Evolutionary conservation across 2,888 invertebrate species (phyloP), one percentile per base, ranked within the genome.

Genomic region (Hoplodrina blanda): DNA sequence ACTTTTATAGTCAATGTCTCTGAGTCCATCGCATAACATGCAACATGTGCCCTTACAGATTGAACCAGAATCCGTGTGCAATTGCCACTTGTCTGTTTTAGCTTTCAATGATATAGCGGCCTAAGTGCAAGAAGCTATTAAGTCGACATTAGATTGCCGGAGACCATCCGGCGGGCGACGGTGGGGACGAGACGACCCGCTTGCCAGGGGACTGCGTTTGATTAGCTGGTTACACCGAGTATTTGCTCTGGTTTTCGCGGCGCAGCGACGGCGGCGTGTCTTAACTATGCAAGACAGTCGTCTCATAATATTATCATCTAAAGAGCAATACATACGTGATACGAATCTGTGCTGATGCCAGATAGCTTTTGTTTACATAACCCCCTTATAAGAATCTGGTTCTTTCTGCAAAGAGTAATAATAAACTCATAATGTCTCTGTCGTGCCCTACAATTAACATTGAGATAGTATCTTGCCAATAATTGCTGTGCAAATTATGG

Each of bases 201-300:
- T 86, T 82, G 85, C 84, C 82, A 78, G 81, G 68, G 85, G 89
- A 88, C 82, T 82, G 78, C 76, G 79, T 87, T 89, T 91, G 91
- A 93, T 93, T 91, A 90, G 89, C 85, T 90, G 85, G 90, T 89
- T 82, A 77, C 69, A 86, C 82, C 84, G 83, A 88, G 89, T 87
- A 91, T 90, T 91, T 91, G 91, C 85, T 85, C 91, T 88, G 91
- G 89, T 91, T 92, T 90, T 87, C 88, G 84, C 87, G 74, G 78
- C 92, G 91, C 17, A 17, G 11, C 46, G 44, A 5, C 37, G 17
- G 46, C 46, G 5, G 15, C 46, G 46, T 15, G 93, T 87, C 88
- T 93, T 94, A 95, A 95, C 94, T 91, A 82, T 76, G 77, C 76
- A 80, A 86, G 82, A 79, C 70, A 25, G 59, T 62, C 70, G 79